A percentile compares a stretch with the other conserved stretches of the same genome.
Evolutionary conservation across 1,140 invertebrate species (phyloP).

Genomic region (Hylaeus anthracinus): DNA sequence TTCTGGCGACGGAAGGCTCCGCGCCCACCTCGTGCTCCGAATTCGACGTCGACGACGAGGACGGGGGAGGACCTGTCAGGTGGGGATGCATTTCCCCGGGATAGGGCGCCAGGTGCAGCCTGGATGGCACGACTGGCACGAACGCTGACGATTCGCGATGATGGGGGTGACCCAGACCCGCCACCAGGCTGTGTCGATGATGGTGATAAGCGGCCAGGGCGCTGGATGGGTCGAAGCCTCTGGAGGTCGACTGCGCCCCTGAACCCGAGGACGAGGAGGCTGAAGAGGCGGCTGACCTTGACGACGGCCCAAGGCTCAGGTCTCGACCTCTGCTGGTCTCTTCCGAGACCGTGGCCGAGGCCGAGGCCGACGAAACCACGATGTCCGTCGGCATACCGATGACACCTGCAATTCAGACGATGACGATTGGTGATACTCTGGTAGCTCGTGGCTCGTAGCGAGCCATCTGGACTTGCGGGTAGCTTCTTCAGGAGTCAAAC

Average conservation of each 20-base stretch:
- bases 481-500: too few relatives aligned
- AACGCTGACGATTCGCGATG: conserved; percentile 91
- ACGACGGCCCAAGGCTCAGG: conserved; percentile 59
- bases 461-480: too few relatives aligned
- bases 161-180: conserved; percentile 79
- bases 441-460: too few relatives aligned
- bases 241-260: conserved; percentile 80
- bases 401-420: conserved; percentile 53
- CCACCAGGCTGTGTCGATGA: conserved; percentile 81
- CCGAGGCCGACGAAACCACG: conserved; percentile 74
- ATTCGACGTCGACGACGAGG: conserved; percentile 79
- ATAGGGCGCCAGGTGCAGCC: conserved; percentile 85
- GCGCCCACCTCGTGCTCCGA: conserved; percentile 82
- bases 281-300: conserved; percentile 60
- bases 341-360: conserved; percentile 66
- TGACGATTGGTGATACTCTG: background rate
- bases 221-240: conserved; percentile 83
- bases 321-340: conserved; percentile 67
- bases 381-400: conserved; percentile 78
- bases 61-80: conserved; percentile 74
- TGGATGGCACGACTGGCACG: conserved; percentile 91
- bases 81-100: conserved; percentile 84
- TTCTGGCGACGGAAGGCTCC: conserved; percentile 69
- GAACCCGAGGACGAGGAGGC: conserved; percentile 64
- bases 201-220: conserved; percentile 85